Evolutionary conservation across 2,888 invertebrate species (phyloP), one percentile per base, ranked within the genome.

Genomic region (Megamerina dolium): DNA sequence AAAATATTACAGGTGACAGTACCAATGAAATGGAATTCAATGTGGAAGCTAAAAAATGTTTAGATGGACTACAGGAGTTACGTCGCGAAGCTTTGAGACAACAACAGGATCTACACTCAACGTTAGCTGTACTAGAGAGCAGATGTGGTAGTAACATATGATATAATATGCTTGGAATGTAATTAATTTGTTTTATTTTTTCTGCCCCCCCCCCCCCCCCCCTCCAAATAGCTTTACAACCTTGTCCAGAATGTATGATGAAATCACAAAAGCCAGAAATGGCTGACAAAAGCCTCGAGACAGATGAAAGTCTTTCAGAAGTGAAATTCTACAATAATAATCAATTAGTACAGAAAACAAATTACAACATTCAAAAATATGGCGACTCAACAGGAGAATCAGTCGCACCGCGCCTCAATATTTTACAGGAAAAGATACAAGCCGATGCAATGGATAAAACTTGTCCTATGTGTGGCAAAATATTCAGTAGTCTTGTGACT

Each of bases 381-480:
- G n/a, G 19, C 4, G 37, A 29, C n/a, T 12, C 41, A 30, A 5
- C 26, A 13, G 18, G 34, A 2, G 36, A 48, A 4, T 36, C 33
- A 9, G 38, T 41, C 9, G 26, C 49, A 5, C 17, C 44, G 61
- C 60, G 69, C 60, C 55, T 73, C 54, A 68, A 70, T 46, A 54
- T 67, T 2, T 49, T 63, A 12, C 63, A 72, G 43, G 60, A 67
- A 17, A 66, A 69, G 51, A 50, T 63, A 2, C 54, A 61, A 30
- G 65, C 64, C 2, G 68, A 70, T 49, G 56, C 58, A 33, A 43
- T 55, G 19, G 63, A 68, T 63, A 81, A 79, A 65, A 80, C 83
- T 39, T 88, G 88, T 57, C 88, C 88, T 0, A 77, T 88, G 73
- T 88, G 88, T 68, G 82, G 80, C 9, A 74, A 76, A 63, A 72